phyloP scores from a whole-genome alignment of 2,113 vertebrate genomes.

The Macaca nemestrina region DNA sequence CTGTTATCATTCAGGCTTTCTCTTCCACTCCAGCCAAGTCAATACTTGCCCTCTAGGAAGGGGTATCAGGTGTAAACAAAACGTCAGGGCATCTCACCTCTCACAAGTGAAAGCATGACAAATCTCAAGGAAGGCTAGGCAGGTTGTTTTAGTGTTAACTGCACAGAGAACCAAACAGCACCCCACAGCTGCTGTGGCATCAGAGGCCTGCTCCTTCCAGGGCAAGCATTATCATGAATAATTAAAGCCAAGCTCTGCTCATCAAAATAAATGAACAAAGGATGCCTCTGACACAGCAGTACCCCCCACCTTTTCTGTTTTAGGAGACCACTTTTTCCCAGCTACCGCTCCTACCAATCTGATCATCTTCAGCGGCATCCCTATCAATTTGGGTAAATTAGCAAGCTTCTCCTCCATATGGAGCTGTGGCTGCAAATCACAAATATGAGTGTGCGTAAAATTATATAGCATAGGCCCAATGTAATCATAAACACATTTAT shows the following conservation, averaged over 20 bases:
- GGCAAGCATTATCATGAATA: constrained; percentile 67
- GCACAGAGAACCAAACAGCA: neutral
- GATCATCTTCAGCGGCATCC: constrained; percentile 64
- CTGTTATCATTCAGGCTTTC: neutral
- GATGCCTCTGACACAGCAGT: constrained; percentile 27
- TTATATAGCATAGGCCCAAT: constrained; percentile 72
- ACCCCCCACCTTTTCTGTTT: neutral
- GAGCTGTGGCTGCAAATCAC: constrained; percentile 60
- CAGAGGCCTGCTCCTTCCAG: neutral
- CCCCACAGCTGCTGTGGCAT: neutral
- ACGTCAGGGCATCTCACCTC: neutral
- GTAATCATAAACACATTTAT: constrained; percentile 78
- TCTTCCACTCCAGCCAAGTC: neutral
- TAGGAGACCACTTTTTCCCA: constrained; percentile 17
- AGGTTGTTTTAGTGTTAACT: neutral
- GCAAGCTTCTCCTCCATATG: constrained; percentile 58
- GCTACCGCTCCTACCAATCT: neutral
- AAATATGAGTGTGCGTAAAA: constrained; percentile 70
- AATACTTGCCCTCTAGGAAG: neutral
- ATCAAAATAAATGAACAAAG: constrained; percentile 76
- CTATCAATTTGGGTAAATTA: constrained; percentile 73
- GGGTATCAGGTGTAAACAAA: fast-evolving
- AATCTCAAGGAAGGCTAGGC: neutral
- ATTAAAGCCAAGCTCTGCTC: constrained; percentile 66
- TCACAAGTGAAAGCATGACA: neutral